Evolutionary conservation across 2,113 vertebrate species (phyloP).

Genomic region (Podiceps cristatus): DNA sequence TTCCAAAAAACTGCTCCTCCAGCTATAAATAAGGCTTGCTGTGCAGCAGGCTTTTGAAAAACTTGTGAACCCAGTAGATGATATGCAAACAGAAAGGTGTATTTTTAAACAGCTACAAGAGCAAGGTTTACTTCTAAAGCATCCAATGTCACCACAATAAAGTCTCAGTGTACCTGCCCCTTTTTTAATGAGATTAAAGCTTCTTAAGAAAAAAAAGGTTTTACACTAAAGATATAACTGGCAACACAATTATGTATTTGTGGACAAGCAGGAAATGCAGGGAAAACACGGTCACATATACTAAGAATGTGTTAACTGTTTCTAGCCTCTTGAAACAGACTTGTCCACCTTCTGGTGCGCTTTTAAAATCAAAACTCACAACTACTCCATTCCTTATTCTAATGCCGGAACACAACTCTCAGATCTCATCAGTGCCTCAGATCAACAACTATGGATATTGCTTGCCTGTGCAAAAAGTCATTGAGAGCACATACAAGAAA

Average conservation of each 20-base stretch:
- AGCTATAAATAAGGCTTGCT: not conserved
- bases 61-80: not conserved
- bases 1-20: not conserved
- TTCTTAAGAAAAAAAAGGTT: not conserved
- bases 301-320: not conserved
- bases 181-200: not conserved
- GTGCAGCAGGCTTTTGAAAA: not conserved
- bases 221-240: not conserved
- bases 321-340: not conserved
- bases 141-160: not conserved
- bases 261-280: not conserved
- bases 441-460: not conserved
- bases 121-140: not conserved
- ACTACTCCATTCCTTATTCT: not conserved
- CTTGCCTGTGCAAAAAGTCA: not conserved
- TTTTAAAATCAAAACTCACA: not conserved
- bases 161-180: not conserved
- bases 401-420: not conserved
- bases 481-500: not conserved
- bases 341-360: not conserved
- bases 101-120: not conserved
- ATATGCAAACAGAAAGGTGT: not conserved
- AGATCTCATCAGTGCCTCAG: not conserved
- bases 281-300: not conserved
- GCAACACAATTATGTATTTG: not conserved